A percentile compares a stretch with the other conserved stretches of the same genome.
phyloP scores from a whole-genome alignment of 2,113 vertebrate genomes.

The Nothobranchius furzeri region DNA sequence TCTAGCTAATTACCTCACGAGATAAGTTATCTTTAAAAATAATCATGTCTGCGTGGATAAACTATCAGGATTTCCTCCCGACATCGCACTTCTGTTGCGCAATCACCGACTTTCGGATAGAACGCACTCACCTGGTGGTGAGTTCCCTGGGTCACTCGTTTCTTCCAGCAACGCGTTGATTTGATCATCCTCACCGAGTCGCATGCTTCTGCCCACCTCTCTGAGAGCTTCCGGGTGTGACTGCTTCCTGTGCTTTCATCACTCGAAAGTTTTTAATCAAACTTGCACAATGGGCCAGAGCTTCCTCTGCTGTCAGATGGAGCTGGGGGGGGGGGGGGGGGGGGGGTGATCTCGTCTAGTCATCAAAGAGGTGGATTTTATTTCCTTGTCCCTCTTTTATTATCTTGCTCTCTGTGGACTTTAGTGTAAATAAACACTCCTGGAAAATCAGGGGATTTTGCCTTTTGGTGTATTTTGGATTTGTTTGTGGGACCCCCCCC shows the following conservation, averaged over 20 bases:
- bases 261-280: conserved; percentile 39
- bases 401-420: background rate
- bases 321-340: too few species aligned
- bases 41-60: too few species aligned
- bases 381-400: background rate
- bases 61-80: too few species aligned
- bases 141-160: conserved; percentile 4
- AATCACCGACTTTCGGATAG: conserved; percentile 15
- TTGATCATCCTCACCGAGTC: conserved; percentile 24
- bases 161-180: conserved; percentile 34
- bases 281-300: conserved; percentile 54
- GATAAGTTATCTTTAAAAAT: too few species aligned
- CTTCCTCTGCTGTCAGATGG: conserved; percentile 50
- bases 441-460: background rate
- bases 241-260: conserved; percentile 50
- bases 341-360: conserved; percentile 40
- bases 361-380: conserved; percentile 19
- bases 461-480: background rate
- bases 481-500: background rate
- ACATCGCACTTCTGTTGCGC: background rate
- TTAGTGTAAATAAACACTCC: conserved; percentile 1
- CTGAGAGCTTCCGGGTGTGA: conserved; percentile 39
- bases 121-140: background rate
- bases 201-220: conserved; percentile 39
- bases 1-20: background rate